phyloP scores from a whole-genome alignment of 2,797 vertebrate genomes.

The Chaenodraco wilsoni region DNA sequence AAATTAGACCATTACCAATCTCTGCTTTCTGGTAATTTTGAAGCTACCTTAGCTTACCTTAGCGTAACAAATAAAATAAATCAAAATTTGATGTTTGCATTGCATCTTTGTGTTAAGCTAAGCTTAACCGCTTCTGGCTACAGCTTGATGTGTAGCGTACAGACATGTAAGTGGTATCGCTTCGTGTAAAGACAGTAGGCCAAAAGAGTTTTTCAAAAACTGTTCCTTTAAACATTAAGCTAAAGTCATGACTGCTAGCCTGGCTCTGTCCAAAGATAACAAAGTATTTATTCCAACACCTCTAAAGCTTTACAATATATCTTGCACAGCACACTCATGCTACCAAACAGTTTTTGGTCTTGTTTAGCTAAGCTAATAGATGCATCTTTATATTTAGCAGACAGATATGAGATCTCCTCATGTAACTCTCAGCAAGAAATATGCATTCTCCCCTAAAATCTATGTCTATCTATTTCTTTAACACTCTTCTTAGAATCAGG shows the following conservation, averaged over 20 bases:
- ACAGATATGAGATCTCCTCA: background rate
- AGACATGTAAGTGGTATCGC: background rate
- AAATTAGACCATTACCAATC: background rate
- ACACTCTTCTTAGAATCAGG: conserved; percentile 5
- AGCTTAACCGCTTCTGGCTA: background rate
- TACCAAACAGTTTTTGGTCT: background rate
- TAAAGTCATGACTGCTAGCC: background rate
- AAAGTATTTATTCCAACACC: background rate
- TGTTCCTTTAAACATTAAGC: background rate
- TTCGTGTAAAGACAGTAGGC: background rate
- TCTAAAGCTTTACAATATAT: background rate
- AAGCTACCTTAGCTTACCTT: too few species aligned
- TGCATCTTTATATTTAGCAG: background rate
- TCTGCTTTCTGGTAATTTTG: too few species aligned
- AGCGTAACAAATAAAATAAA: too few species aligned
- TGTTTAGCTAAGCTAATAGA: background rate
- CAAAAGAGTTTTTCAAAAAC: background rate
- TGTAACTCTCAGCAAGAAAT: background rate
- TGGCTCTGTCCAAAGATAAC: background rate
- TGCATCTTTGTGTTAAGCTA: background rate
- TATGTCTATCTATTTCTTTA: background rate
- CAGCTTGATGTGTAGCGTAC: background rate
- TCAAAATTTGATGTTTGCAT: too few species aligned
- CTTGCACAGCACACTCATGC: background rate
- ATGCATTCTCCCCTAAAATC: background rate